Percentiles rank a stretch among this genome's conserved stretches.
phyloP scores from a whole-genome alignment of 1,140 invertebrate species.

The roundworm (Caenorhabditis elegans) region DNA sequence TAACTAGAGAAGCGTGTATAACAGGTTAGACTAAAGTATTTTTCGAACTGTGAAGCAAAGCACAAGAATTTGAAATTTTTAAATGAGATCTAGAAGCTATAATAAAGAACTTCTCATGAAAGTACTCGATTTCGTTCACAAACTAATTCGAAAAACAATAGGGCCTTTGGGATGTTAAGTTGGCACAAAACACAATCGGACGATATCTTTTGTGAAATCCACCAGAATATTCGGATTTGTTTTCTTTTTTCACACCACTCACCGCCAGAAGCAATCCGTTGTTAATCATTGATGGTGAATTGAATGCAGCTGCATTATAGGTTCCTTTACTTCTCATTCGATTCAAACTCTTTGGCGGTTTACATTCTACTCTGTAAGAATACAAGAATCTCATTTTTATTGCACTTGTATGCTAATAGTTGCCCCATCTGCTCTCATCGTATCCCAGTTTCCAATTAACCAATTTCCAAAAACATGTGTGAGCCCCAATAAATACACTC shows the following conservation, averaged over 20 bases:
- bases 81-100: no score
- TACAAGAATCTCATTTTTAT: neutral
- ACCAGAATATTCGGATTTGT: neutral
- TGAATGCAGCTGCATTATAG: constrained; percentile 5
- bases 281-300: constrained; percentile 6
- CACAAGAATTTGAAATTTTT: no score
- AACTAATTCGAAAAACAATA: neutral
- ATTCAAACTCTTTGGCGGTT: constrained; percentile 18
- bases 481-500: no score
- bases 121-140: neutral
- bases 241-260: neutral
- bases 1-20: no score
- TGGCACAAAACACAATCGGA: no score
- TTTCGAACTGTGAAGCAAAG: no score
- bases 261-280: constrained; percentile 5
- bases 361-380: neutral
- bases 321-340: constrained; percentile 1
- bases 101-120: no score
- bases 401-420: neutral
- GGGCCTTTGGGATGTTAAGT: neutral
- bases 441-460: no score
- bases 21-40: no score
- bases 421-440: no score
- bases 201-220: neutral
- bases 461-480: no score